Evolutionary conservation across 2,797 vertebrate species (phyloP).

Genomic region (Thunnus albacares): DNA sequence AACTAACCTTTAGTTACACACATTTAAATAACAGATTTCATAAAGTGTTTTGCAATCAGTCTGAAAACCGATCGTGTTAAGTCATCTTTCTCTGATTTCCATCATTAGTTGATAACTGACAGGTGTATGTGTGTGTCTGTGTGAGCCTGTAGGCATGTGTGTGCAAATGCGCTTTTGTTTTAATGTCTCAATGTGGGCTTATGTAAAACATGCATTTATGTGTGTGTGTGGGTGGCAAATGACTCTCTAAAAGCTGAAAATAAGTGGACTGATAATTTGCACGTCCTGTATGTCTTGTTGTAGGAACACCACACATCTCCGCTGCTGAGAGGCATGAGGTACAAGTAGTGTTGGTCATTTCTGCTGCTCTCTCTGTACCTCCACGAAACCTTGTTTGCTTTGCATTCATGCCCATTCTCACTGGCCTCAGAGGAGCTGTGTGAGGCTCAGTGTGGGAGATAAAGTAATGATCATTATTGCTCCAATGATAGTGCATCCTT

Average conservation of each 20-base stretch:
- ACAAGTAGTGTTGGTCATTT: constrained; percentile 4
- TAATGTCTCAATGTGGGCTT: constrained; percentile 40
- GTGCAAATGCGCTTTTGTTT: constrained; percentile 47
- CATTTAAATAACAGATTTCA: background rate
- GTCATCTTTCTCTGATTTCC: background rate
- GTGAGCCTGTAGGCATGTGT: background rate
- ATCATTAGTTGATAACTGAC: constrained; percentile 18
- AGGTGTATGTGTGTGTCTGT: constrained; percentile 11
- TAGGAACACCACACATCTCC: constrained; percentile 15
- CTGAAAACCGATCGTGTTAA: background rate
- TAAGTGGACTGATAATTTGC: constrained; percentile 44
- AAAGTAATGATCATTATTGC: constrained; percentile 52
- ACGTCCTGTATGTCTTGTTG: constrained; percentile 32
- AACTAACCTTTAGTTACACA: background rate
- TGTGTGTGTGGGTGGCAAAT: constrained; percentile 58
- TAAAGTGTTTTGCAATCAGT: background rate
- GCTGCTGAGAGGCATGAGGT: constrained; percentile 13
- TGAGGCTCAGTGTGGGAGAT: constrained; percentile 43
- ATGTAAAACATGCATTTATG: constrained; percentile 55
- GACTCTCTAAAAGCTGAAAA: constrained; percentile 58
- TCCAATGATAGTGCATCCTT: constrained; percentile 26
- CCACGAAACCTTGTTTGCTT: constrained; percentile 15
- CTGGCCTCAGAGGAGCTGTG: constrained; percentile 43
- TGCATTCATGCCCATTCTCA: constrained; percentile 30
- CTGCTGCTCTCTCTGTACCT: constrained; percentile 6